Evolutionary conservation across 2,113 vertebrate species (phyloP), one percentile per base, ranked within the genome.

Genomic region (Calonectris borealis): DNA sequence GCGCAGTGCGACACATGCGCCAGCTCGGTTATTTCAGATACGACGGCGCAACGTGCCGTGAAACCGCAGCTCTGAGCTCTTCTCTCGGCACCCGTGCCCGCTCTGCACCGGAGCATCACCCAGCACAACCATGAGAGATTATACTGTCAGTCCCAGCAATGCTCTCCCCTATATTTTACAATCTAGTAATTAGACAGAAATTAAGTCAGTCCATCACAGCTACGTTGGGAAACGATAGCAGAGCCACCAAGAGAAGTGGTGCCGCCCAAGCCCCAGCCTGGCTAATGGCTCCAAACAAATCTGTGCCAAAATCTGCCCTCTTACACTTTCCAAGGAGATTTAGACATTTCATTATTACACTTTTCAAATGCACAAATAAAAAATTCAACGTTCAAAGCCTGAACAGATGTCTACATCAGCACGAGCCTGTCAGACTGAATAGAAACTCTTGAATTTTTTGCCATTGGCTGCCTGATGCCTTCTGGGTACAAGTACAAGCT

Each of bases 401-500:
- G 84, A 81, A 68, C 11, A 85, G 49, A 79, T 26, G 42, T 29
- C 61, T 49, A 46, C 31, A 49, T 46, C 70, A 83, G 88, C 62
- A 87, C 7, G 10, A 84, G 65, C 25, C 38, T 83, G 38, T 78
- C 71, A 86, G 36, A 40, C 27, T 51, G 36, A 86, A 84, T 2
- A 78, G 22, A 71, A 89, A 54, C 54, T 73, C 36, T 3, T 34
- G 49, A 60, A 16, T 61, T 34, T 64, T 88, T 85, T 94, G 80
- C 70, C 77, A 52, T 31, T 77, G 86, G 61, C 55, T 93, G 73
- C 32, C 55, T 88, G 44, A 79, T 91, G 40, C 83, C 95, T 87
- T 97, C 82, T 87, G 90, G 73, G 42, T 95, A 51, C 46, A 68
- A 76, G 62, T 16, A 90, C 1, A 11, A 94, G 66, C 78, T 92